Evolutionary conservation across 1,140 invertebrate species (phyloP), one percentile per base, ranked within the genome.

Genomic region (Bilobella aurantiaca): DNA sequence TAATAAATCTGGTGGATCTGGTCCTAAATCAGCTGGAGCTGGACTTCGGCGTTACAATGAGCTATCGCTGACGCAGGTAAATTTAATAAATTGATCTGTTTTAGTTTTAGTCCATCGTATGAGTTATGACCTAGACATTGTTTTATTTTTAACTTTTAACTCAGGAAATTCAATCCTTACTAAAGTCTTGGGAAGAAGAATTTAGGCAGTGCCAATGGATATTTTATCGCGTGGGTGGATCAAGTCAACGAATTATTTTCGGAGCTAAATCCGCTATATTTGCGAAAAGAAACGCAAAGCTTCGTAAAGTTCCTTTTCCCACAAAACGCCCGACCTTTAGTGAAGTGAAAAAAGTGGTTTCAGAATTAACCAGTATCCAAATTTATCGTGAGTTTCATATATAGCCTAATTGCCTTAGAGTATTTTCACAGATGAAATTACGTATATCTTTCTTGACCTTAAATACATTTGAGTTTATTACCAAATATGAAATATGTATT

Each of bases 11-110:
- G 81, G 79, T 61, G 81, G 79, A 60, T 81, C 82, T 12, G 80
- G 79, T 49, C 82, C 86, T 0, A 86, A 88, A 75, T 92, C 89
- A 68, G 89, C 89, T 14, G 91, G 91, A 2, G 86, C 90, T 5
- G 87, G 83, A 74, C 79, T 95, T 12, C 79, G 91, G 42, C 80
- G 90, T 65, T 87, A 91, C 73, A 91, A 91, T 75, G 88, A 91
- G 75, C 80, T 81, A 53, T 79, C 84, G 49, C 81, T 87, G 70
- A 74, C 81, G 34, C 82, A 87, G 79, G 86, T 87, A 68, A 63
- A n/a, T 2, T 56, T 57, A 46, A 61, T n/a, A 47, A 30, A 49
- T 57, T 23, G 31, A 58, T n/a, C n/a, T n/a, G n/a, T n/a, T n/a
- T n/a, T n/a, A n/a, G n/a, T n/a, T n/a, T n/a, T n/a, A n/a, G n/a